These are phyloP conservation scores for Camponotus vicinus DNA, from an alignment of 1,140 invertebrate species.

Conservation along the genomic window DNA sequence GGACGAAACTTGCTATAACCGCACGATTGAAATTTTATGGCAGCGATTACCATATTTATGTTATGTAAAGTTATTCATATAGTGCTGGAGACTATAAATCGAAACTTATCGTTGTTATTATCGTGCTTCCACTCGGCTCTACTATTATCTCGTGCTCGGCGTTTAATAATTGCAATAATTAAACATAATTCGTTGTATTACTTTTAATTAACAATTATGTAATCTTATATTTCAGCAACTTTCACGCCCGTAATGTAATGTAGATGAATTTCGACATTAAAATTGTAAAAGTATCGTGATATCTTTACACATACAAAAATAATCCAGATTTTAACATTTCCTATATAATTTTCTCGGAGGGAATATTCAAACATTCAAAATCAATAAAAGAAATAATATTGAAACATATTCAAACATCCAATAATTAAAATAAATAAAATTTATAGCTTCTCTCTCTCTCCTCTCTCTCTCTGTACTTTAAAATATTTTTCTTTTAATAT, in stretches of 20 bases:
- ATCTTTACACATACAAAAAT: neutral
- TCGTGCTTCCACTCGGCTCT: conserved; percentile 49
- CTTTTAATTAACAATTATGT: conserved; percentile 15
- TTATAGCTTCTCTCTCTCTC: neutral
- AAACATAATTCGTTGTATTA: conserved; percentile 43
- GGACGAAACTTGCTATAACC: conserved; percentile 50
- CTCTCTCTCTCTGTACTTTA: neutral
- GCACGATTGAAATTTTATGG: conserved; percentile 63
- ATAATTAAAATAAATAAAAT: neutral
- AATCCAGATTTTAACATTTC: neutral
- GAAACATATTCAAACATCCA: neutral
- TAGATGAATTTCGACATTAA: neutral
- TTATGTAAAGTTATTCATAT: conserved; percentile 64
- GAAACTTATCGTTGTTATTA: conserved; percentile 64
- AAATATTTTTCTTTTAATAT: conserved; percentile 7
- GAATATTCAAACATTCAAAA: neutral
- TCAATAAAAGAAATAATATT: neutral
- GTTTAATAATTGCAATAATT: conserved; percentile 38
- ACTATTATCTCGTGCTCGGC: conserved; percentile 43
- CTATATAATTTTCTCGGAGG: neutral
- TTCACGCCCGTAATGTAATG: neutral
- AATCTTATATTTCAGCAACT: conserved; percentile 5
- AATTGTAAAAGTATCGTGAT: neutral
- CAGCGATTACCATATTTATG: conserved; percentile 62
- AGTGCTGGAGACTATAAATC: conserved; percentile 63